A percentile compares a stretch with the other conserved stretches of the same genome.
phyloP scores from a whole-genome alignment of 2,797 vertebrate species.

The Artibeus lituratus region DNA sequence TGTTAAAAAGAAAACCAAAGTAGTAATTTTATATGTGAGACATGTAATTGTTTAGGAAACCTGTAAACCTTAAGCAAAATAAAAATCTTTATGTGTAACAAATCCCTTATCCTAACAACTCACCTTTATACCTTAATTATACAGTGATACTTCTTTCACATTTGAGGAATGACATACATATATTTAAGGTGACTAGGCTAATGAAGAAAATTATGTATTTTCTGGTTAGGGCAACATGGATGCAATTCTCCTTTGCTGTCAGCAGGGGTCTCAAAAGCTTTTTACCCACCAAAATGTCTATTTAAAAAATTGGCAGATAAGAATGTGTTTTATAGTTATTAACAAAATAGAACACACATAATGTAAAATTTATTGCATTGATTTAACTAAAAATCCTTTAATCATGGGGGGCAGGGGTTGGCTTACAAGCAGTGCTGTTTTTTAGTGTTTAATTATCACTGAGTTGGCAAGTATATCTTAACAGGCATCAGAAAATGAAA shows the following conservation, averaged over 20 bases:
- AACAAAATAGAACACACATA: neutral
- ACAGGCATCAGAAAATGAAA: neutral
- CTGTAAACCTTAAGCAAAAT: neutral
- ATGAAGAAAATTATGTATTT: neutral
- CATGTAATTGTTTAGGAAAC: neutral
- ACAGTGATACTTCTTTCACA: neutral
- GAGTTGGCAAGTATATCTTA: neutral
- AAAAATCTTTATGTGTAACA: neutral
- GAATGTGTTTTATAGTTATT: conserved; percentile 1
- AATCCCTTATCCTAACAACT: neutral
- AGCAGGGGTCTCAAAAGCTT: conserved; percentile 74
- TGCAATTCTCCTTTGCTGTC: conserved; percentile 43
- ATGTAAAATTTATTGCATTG: neutral
- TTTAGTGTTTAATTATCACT: neutral
- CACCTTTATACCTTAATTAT: neutral
- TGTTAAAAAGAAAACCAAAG: neutral
- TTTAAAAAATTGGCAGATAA: neutral
- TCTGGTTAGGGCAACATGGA: neutral
- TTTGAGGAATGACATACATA: neutral
- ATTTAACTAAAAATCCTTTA: conserved; percentile 12
- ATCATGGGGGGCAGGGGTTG: neutral
- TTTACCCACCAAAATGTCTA: conserved; percentile 39
- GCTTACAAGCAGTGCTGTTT: neutral
- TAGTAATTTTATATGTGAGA: neutral
- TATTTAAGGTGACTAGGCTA: neutral